Evolutionary conservation across 2,113 vertebrate species (phyloP), one percentile per base, ranked within the genome.

Genomic region (Sinosuthora webbiana): DNA sequence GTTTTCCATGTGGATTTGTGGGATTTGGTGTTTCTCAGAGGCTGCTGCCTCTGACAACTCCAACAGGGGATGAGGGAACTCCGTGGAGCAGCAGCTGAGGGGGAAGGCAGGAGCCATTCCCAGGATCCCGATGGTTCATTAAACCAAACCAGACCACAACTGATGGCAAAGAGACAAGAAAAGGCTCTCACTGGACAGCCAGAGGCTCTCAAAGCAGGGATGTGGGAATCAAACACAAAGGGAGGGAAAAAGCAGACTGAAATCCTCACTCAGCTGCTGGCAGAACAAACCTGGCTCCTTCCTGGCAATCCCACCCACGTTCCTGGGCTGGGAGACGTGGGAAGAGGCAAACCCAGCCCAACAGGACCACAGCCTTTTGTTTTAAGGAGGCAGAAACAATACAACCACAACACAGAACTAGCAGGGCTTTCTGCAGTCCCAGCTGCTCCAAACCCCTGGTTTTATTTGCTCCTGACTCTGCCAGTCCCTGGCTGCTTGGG

Each of bases 61-160:
- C 3, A 47, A n/a, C 3, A 44, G 13, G 13, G 47, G 33, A 24
- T 13, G 67, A 52, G 31, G 37, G 2, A 52, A 5, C 37, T 50
- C 55, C 37, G 2, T 2, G 15, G 17, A 68, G 64, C 52, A 68
- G 78, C 52, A 56, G 63, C 63, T 35, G 45, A 49, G 30, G 49
- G n/a, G 17, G 31, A 52, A 33, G 23, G 56, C 31, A 31, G 49
- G n/a, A 53, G 21, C 24, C 68, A 2, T 5, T n/a, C 12, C 52
- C 39, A 19, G 14, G 8, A 74, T 8, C 47, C 50, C 1, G 2
- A 10, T 0, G 7, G 21, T 5, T n/a, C 41, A 18, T 23, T 11
- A 18, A 41, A 68, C 30, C 45, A 74, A 57, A 79, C 28, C 57
- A 50, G 35, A n/a, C 33, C 57, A 44, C 47, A 88, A 6, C 2